Base-by-base conservation (phyloP, 2,797 vertebrate species). In the Manis javanica region DNA sequence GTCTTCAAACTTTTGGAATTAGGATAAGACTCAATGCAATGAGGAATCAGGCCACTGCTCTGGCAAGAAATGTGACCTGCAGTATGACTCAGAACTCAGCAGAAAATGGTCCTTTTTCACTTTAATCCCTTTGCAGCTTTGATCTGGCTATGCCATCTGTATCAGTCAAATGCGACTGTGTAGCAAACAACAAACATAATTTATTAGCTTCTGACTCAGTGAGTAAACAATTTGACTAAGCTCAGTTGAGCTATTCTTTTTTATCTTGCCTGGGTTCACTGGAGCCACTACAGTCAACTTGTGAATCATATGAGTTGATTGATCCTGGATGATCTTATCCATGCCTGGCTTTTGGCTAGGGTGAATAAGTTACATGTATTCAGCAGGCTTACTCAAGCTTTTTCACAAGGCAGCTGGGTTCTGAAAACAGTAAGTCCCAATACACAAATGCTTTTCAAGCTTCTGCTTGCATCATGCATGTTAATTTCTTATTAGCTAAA, bases 161-260 rank as follows among this genome's bases (percentile, higher is more conserved):
- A 75, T 95, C 59, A 87, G 93, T 94, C 87, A 87, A 81, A 69
- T 63, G 39, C 46, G n/a, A 51, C 79, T 81, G 55, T 72, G 71
- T 87, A 97, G 95, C 21, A 79, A 87, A 68, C 31, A 64, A 79
- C 49, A 87, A 66, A 61, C 7, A 51, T 77, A 46, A 42, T 64
- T 75, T 86, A 59, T 90, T 71, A 79, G 79, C 53, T 84, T 5
- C 39, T 92, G 72, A 91, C 39, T 86, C 55, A 84, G 14, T 34
- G 63, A 53, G 10, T 92, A 42, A 88, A 83, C 59, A 29, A 24
- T 66, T 16, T 84, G 42, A 77, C 34, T 63, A 34, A 61, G 13
- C 39, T 81, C 23, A 77, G n/a, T 29, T 83, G 31, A 96, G 10
- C 26, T 59, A 15, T 51, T 90, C 69, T 81, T 0, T 34, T 95